Conservation (phyloP, 2,888 invertebrate species). For the Archaeoteleia sp. region DNA sequence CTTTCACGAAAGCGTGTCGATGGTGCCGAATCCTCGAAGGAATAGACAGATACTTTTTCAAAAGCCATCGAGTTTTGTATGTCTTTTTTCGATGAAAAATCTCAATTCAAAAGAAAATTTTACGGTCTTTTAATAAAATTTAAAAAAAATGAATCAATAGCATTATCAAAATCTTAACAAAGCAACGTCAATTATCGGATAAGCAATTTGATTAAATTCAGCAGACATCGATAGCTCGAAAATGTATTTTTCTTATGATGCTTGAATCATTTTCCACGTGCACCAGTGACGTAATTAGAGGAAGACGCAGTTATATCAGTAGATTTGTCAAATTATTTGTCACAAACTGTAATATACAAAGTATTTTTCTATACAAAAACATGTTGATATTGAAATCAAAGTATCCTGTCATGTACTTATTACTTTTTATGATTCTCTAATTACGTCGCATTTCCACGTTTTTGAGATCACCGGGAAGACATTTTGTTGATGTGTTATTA, state of each 20-base stretch:
- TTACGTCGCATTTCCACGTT: slow-evolving; percentile 27
- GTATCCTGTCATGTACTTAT: background rate
- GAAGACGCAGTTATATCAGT: background rate
- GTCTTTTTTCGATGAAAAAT: too few species aligned
- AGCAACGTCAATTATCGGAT: too few species aligned
- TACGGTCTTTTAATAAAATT: too few species aligned
- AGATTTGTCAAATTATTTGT: too few species aligned
- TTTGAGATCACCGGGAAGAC: slow-evolving; percentile 36
- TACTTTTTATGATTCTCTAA: slow-evolving; percentile 9
- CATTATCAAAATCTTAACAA: too few species aligned
- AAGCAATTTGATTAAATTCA: slow-evolving; percentile 17
- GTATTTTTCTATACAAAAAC: slow-evolving; percentile 28
- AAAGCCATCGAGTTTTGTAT: too few species aligned
- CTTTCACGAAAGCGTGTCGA: too few species aligned
- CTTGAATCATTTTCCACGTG: slow-evolving; percentile 4
- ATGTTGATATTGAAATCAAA: background rate
- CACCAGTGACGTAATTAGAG: slow-evolving; percentile 39
- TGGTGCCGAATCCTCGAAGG: too few species aligned
- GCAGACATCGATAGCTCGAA: slow-evolving; percentile 42
- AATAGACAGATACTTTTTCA: too few species aligned
- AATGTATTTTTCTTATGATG: slow-evolving; percentile 29
- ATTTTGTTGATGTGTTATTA: slow-evolving; percentile 70
- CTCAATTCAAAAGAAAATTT: too few species aligned
- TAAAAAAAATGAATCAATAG: too few species aligned
- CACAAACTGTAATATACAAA: slow-evolving; percentile 30